Percentiles rank a stretch among this genome's conserved stretches.
Evolutionary conservation across 2,113 vertebrate genomes (phyloP).

Genomic region (Indicator maculatus): DNA sequence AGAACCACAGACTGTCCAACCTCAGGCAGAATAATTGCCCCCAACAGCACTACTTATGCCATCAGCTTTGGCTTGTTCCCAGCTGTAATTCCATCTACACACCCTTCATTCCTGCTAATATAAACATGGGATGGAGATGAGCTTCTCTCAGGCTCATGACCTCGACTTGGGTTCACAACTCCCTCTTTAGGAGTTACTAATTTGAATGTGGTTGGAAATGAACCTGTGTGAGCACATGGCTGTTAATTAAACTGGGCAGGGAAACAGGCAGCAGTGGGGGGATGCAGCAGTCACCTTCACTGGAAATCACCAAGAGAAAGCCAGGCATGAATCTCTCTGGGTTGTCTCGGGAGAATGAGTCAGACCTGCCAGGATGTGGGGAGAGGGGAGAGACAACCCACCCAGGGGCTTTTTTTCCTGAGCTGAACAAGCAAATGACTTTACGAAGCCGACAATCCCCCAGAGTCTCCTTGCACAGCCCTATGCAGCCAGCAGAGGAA

Average conservation of each 20-base stretch:
- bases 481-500: slow-evolving; percentile 28
- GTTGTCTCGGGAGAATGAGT: background rate
- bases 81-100: background rate
- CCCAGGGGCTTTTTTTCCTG: background rate
- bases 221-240: background rate
- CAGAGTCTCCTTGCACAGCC: slow-evolving; percentile 35
- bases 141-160: background rate
- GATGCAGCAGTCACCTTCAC: background rate
- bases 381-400: background rate
- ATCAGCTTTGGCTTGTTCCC: background rate
- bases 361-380: slow-evolving; percentile 1
- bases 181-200: background rate
- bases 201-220: background rate
- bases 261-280: background rate
- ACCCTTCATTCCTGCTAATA: background rate
- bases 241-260: background rate
- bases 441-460: background rate
- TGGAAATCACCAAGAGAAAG: slow-evolving; percentile 10
- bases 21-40: background rate
- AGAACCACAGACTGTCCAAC: background rate
- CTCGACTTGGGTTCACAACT: background rate
- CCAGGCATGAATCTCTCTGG: background rate
- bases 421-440: slow-evolving; percentile 5
- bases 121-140: background rate
- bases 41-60: background rate